phyloP scores from a whole-genome alignment of 1,140 invertebrate genomes.

The Drosophila busckii region DNA sequence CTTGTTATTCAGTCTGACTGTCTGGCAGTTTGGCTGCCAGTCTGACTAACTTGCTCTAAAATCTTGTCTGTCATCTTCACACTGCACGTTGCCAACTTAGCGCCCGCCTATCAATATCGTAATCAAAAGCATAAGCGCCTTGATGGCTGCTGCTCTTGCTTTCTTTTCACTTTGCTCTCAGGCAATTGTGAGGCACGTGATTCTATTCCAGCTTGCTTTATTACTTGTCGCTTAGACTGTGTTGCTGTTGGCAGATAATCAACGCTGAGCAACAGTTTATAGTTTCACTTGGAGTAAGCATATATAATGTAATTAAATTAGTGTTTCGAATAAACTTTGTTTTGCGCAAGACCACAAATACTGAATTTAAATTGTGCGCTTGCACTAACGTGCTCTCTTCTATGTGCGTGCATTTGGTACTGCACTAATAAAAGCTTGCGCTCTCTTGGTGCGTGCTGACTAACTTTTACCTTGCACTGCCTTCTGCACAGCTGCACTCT shows the following conservation, averaged over 20 bases:
- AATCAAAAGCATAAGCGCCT: conserved; percentile 36
- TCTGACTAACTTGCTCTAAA: not conserved
- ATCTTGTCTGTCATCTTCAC: conserved; percentile 1
- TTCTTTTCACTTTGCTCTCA: conserved; percentile 2
- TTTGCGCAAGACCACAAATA: no score
- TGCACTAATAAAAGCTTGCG: no score
- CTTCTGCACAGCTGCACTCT: no score
- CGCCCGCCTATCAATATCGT: conserved; percentile 27
- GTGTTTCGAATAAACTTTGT: no score
- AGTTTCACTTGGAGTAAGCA: no score
- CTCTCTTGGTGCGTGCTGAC: no score
- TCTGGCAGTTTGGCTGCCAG: not conserved
- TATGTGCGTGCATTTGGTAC: no score
- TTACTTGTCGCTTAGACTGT: conserved; percentile 1
- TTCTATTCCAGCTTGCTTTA: conserved; percentile 15
- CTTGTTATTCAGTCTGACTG: conserved; percentile 11
- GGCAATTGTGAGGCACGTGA: conserved; percentile 8
- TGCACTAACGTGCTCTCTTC: no score
- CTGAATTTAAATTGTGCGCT: no score
- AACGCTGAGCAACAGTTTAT: no score
- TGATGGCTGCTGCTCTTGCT: not conserved
- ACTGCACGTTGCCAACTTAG: not conserved
- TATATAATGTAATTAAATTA: no score
- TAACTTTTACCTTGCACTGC: no score
- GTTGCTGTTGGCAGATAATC: not conserved